Evolutionary conservation across 1,140 invertebrate genomes (phyloP).

Genomic region (Charaxes varanes): DNA sequence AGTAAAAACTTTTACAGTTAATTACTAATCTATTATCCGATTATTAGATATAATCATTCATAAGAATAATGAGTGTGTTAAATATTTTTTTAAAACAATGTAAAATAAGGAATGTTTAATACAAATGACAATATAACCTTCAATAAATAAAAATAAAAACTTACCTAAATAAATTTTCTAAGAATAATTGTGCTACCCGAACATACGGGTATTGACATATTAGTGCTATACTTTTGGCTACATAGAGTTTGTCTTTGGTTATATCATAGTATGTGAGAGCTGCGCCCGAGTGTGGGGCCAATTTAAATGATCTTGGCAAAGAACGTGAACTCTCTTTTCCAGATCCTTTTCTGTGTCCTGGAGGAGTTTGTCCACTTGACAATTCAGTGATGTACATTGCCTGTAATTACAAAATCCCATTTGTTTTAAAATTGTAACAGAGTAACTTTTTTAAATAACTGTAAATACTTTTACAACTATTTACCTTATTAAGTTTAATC

Average conservation of each 20-base stretch:
- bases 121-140: neutral
- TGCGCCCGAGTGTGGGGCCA: slow-evolving; percentile 83
- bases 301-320: slow-evolving; percentile 90
- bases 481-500: too few relatives aligned
- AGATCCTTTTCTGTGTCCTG: slow-evolving; percentile 74
- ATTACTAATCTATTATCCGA: too few relatives aligned
- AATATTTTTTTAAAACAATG: too few relatives aligned
- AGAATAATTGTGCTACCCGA: slow-evolving; percentile 87
- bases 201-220: slow-evolving; percentile 94
- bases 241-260: slow-evolving; percentile 93
- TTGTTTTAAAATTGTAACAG: too few relatives aligned
- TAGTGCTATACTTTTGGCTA: slow-evolving; percentile 95
- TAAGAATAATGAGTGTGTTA: too few relatives aligned
- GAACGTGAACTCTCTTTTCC: slow-evolving; percentile 82
- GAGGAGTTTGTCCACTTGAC: slow-evolving; percentile 84
- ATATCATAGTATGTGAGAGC: slow-evolving; percentile 93
- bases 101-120: neutral
- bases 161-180: slow-evolving; percentile 90
- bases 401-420: too few relatives aligned
- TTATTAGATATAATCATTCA: too few relatives aligned
- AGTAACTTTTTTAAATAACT: too few relatives aligned
- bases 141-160: slow-evolving; percentile 24
- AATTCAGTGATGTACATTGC: slow-evolving; percentile 94
- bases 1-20: too few relatives aligned
- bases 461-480: too few relatives aligned